Evolutionary conservation across 64 coral and sea anemone species (phyloP).

Genomic region (Trachythela sp.): DNA sequence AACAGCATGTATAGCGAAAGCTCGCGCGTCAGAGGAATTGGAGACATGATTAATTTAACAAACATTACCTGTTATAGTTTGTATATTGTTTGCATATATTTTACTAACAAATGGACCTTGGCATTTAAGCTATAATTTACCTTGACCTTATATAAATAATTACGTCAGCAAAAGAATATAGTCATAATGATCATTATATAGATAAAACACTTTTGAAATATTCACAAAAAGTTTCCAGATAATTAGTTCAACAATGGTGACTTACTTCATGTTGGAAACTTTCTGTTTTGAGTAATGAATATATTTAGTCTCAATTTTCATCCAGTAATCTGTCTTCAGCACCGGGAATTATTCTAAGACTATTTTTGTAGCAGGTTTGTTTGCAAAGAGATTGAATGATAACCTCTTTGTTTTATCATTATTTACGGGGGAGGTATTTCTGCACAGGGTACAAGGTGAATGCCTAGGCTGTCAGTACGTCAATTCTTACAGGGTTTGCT

Average conservation of each 20-base stretch:
- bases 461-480: background rate
- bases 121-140: background rate
- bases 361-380: background rate
- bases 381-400: background rate
- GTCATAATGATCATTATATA: background rate
- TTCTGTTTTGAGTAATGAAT: no score
- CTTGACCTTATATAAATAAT: background rate
- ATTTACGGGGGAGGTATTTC: background rate
- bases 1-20: no score
- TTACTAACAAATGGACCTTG: background rate
- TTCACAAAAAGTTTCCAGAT: background rate
- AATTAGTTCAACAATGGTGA: background rate
- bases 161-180: background rate
- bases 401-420: conserved; percentile 2
- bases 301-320: no score
- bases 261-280: no score
- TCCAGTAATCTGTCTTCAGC: no score
- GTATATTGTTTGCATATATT: background rate
- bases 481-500: background rate
- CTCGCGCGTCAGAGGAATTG: background rate
- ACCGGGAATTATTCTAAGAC: background rate
- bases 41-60: background rate
- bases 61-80: background rate
- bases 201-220: background rate
- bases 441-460: background rate